A percentile compares a stretch with the other conserved stretches of the same genome.
Evolutionary conservation across 2,888 invertebrate genomes (phyloP).

Genomic region (Xestia xanthographa): DNA sequence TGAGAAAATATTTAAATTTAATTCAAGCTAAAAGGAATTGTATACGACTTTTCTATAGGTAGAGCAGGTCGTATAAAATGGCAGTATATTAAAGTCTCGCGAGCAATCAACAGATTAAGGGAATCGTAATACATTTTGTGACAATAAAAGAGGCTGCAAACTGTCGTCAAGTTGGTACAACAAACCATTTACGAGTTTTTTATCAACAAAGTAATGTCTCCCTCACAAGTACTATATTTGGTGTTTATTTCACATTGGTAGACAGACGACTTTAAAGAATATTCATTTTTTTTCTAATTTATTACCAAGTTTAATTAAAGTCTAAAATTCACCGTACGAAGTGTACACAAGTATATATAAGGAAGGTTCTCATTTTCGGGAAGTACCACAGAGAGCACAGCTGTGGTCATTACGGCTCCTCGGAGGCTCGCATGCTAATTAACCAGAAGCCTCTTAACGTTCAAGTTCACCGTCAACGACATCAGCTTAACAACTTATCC

Average conservation of each 20-base stretch:
- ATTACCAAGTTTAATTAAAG: constrained; percentile 28
- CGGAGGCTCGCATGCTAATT: constrained; percentile 69
- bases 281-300: not conserved
- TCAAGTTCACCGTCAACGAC: constrained; percentile 72
- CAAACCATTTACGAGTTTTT: constrained; percentile 55
- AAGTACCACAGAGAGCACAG: constrained; percentile 51
- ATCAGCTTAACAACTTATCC: constrained; percentile 66
- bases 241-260: constrained; percentile 18
- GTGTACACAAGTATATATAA: constrained; percentile 22
- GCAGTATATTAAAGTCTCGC: constrained; percentile 53
- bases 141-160: constrained; percentile 58
- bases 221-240: constrained; percentile 14
- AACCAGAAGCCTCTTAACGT: constrained; percentile 69
- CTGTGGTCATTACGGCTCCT: constrained; percentile 59
- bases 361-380: constrained; percentile 45
- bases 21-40: constrained; percentile 58
- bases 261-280: constrained; percentile 1
- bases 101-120: constrained; percentile 64
- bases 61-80: constrained; percentile 44
- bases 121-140: constrained; percentile 61
- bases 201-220: constrained; percentile 48
- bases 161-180: constrained; percentile 45
- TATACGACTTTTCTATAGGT: constrained; percentile 31
- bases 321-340: constrained; percentile 1
- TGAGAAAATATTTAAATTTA: constrained; percentile 63